Conservation (phyloP, 2,888 invertebrate species). For the Archips crataeganus region DNA sequence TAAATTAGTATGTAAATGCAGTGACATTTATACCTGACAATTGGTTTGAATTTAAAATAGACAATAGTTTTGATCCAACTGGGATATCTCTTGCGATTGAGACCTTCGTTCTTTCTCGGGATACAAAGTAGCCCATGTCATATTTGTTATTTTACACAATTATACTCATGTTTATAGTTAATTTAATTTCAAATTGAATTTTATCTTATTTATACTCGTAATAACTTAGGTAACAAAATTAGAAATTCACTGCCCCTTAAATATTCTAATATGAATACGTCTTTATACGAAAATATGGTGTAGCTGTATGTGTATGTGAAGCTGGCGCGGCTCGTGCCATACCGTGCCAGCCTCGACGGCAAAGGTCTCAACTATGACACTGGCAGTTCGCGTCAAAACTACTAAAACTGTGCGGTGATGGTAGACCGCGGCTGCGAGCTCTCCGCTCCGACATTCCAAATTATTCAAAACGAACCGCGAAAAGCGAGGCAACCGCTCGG, state of each 20-base stretch:
- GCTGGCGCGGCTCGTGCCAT: slow-evolving; percentile 77
- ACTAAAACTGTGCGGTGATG: slow-evolving; percentile 69
- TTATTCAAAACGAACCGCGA: slow-evolving; percentile 34
- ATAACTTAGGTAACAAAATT: too few relatives aligned
- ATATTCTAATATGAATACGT: slow-evolving; percentile 59
- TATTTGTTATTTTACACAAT: too few relatives aligned
- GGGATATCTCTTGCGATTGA: too few relatives aligned
- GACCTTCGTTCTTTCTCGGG: too few relatives aligned
- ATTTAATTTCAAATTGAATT: too few relatives aligned
- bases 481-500: slow-evolving; percentile 10
- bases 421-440: slow-evolving; percentile 56
- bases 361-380: slow-evolving; percentile 80
- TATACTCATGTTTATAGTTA: too few relatives aligned
- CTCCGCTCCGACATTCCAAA: slow-evolving; percentile 6
- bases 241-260: not conserved
- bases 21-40: too few relatives aligned
- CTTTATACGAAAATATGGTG: slow-evolving; percentile 63
- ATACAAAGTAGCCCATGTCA: too few relatives aligned
- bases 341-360: slow-evolving; percentile 78
- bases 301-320: slow-evolving; percentile 68
- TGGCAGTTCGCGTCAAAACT: slow-evolving; percentile 78
- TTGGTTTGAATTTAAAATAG: too few relatives aligned
- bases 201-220: too few relatives aligned
- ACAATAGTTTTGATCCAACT: too few relatives aligned
- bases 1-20: too few relatives aligned